Conservation (phyloP, 2,888 invertebrate species). For the Macropis europaea region DNA sequence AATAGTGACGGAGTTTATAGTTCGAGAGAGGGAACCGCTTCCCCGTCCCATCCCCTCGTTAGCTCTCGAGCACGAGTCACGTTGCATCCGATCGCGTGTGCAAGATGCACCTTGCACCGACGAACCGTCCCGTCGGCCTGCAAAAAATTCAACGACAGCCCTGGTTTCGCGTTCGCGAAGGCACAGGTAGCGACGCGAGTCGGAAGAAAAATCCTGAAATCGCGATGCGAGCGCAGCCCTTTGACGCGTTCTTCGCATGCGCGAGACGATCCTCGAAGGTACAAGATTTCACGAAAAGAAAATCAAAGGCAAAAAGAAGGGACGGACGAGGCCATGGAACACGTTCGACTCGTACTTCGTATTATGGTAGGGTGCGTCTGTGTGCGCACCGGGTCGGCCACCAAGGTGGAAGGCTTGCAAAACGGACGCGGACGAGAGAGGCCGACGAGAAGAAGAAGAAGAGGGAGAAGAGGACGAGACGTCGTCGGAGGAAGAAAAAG, state of each 20-base stretch:
- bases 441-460: slow-evolving; percentile 11
- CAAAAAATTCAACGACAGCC: no score
- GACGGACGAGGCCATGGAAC: slow-evolving; percentile 44
- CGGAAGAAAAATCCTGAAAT: not conserved
- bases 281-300: slow-evolving; percentile 15
- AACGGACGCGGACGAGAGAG: slow-evolving; percentile 35
- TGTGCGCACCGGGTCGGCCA: slow-evolving; percentile 64
- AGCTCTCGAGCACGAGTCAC: not conserved
- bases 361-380: slow-evolving; percentile 35
- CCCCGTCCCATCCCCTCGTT: not conserved
- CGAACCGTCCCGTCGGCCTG: no score
- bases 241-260: not conserved
- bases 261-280: not conserved
- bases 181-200: no score
- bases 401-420: slow-evolving; percentile 66
- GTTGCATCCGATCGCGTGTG: not conserved
- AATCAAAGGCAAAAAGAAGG: slow-evolving; percentile 22
- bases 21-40: slow-evolving; percentile 45
- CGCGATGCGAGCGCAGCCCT: not conserved
- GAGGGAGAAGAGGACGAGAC: slow-evolving; percentile 10
- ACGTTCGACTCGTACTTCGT: slow-evolving; percentile 60
- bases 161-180: no score
- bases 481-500: not conserved
- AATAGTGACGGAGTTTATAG: slow-evolving; percentile 70
- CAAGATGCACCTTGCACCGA: not conserved